These are phyloP conservation scores for Heterotilapia buettikoferi DNA, from an alignment of 2,113 vertebrate species.

Conservation along the genomic window DNA sequence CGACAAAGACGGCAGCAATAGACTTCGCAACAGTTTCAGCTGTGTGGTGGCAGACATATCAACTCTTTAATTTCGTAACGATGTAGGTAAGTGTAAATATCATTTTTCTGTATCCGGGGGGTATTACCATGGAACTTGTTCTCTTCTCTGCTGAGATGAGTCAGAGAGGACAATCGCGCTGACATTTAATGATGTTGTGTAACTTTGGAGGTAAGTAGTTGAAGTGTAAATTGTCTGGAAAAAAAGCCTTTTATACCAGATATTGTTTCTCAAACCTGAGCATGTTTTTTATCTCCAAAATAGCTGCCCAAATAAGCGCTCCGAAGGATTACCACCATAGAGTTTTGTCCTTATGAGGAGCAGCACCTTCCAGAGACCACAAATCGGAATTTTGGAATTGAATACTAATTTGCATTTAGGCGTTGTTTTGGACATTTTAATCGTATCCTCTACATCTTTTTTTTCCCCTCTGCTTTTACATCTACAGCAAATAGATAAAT, in stretches of 20 bases:
- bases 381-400: neutral
- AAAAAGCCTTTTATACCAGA: neutral
- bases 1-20: neutral
- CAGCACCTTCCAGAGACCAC: neutral
- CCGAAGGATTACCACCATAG: rapidly evolving
- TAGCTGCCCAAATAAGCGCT: neutral
- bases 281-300: neutral
- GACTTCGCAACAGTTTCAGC: neutral
- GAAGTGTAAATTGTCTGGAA: neutral
- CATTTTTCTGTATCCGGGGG: neutral
- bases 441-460: neutral
- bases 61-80: neutral
- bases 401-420: neutral
- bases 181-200: neutral
- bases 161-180: neutral
- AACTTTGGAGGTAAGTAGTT: neutral
- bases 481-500: neutral
- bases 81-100: neutral
- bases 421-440: neutral
- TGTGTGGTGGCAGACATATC: neutral
- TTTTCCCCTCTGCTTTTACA: neutral
- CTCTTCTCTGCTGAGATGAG: neutral
- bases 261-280: neutral
- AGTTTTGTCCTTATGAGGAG: neutral
- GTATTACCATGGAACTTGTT: neutral